These are phyloP conservation scores for Hirtodrosophila histrioides DNA, from an alignment of 2,888 invertebrate species.

Conservation along the genomic window DNA sequence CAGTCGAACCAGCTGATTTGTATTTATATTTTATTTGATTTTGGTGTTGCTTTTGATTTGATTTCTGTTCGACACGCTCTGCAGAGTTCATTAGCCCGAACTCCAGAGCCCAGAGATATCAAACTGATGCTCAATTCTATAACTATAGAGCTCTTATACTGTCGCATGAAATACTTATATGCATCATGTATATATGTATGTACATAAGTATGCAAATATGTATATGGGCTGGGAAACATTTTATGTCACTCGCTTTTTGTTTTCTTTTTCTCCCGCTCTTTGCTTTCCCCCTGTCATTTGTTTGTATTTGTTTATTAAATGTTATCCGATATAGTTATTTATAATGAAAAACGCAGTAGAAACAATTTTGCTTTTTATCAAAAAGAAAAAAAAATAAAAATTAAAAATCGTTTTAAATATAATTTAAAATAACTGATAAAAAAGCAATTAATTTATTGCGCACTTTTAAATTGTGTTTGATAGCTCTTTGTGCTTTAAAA, in stretches of 20 bases:
- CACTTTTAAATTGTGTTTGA: constrained; percentile 9
- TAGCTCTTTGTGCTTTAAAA: too few species aligned
- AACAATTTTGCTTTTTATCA: background rate
- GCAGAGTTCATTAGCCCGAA: constrained; percentile 54
- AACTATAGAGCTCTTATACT: constrained; percentile 31
- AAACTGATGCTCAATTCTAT: constrained; percentile 4
- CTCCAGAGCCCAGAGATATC: constrained; percentile 29
- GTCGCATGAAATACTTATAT: constrained; percentile 18
- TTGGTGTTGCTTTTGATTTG: constrained; percentile 31
- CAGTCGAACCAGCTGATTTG: constrained; percentile 57
- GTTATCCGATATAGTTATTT: constrained; percentile 10
- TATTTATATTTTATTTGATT: constrained; percentile 55
- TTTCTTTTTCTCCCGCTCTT: constrained; percentile 2
- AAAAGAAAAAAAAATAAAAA: background rate
- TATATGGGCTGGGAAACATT: constrained; percentile 6
- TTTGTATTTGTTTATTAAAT: constrained; percentile 25
- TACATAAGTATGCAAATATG: constrained; percentile 1
- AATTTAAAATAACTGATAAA: constrained; percentile 23
- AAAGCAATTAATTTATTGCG: constrained; percentile 40
- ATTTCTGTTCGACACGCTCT: constrained; percentile 15
- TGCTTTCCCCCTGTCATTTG: constrained; percentile 3
- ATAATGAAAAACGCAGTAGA: background rate
- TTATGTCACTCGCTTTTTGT: constrained; percentile 1
- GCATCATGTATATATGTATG: constrained; percentile 2
- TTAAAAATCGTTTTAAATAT: background rate